Evolutionary conservation across 2,888 invertebrate genomes (phyloP).

Genomic region (Chalcosyrphus nemorum): DNA sequence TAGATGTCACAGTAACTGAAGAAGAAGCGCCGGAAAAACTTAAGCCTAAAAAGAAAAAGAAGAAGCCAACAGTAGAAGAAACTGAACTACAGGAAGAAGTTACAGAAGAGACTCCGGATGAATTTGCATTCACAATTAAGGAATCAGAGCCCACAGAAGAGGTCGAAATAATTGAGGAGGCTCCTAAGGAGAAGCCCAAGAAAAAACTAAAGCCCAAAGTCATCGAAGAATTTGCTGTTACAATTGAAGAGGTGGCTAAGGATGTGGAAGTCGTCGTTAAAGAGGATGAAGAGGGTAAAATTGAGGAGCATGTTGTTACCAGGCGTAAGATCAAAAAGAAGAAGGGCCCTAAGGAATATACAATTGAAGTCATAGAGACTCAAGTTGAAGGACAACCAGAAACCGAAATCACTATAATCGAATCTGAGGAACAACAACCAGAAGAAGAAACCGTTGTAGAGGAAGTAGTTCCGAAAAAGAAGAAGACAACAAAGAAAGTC

Average conservation of each 20-base stretch:
- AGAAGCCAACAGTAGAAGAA: constrained; percentile 31
- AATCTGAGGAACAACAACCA: constrained; percentile 77
- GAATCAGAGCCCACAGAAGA: constrained; percentile 43
- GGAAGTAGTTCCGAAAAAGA: constrained; percentile 54
- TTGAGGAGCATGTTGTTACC: constrained; percentile 80
- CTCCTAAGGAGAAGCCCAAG: constrained; percentile 60
- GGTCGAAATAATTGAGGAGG: constrained; percentile 71
- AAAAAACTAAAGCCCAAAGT: constrained; percentile 51
- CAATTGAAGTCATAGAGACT: constrained; percentile 82
- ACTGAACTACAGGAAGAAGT: constrained; percentile 27
- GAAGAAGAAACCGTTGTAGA: constrained; percentile 70
- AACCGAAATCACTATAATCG: constrained; percentile 80
- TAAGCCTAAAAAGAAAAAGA: constrained; percentile 73
- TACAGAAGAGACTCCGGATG: constrained; percentile 54
- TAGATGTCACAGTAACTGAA: constrained; percentile 76
- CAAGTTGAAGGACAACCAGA: constrained; percentile 80
- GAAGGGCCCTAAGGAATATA: constrained; percentile 82
- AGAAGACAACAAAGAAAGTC: constrained; percentile 67
- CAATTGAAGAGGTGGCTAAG: constrained; percentile 75
- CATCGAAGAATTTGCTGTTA: constrained; percentile 36
- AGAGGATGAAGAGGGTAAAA: constrained; percentile 78
- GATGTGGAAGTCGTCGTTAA: constrained; percentile 76
- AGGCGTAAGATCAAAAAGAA: constrained; percentile 82
- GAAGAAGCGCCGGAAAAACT: constrained; percentile 74
- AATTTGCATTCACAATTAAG: constrained; percentile 19